phyloP scores from a whole-genome alignment of 2,113 vertebrate species.

The Cranoglanis bouderius region DNA sequence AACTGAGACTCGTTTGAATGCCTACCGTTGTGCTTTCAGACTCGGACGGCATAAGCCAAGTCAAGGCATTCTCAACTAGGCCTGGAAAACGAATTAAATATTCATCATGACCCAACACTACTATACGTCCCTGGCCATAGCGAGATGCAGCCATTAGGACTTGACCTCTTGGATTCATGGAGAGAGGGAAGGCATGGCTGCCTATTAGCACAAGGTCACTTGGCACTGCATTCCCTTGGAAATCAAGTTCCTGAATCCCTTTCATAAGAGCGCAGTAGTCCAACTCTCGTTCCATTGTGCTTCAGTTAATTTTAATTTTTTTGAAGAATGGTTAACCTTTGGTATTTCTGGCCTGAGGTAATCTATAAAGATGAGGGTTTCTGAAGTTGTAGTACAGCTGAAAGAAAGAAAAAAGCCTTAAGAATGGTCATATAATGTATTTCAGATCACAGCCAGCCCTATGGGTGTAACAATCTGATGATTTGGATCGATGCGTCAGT shows the following conservation, averaged over 20 bases:
- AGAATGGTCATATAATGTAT: not conserved
- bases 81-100: constrained; percentile 73
- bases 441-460: not conserved
- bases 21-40: constrained; percentile 67
- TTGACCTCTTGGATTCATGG: constrained; percentile 70
- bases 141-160: constrained; percentile 74
- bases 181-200: constrained; percentile 72
- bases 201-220: constrained; percentile 70
- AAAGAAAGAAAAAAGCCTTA: not conserved
- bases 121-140: constrained; percentile 78
- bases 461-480: not conserved
- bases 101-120: constrained; percentile 80
- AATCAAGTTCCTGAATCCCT: constrained; percentile 67
- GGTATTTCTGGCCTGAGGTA: not conserved
- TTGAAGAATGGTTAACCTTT: not conserved
- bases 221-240: constrained; percentile 53
- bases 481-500: not conserved
- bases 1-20: constrained; percentile 64
- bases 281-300: constrained; percentile 52
- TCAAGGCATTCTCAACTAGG: constrained; percentile 80
- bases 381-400: not conserved
- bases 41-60: constrained; percentile 78
- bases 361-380: not conserved
- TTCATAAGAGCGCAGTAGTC: constrained; percentile 66
- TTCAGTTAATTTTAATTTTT: not conserved